A percentile compares a stretch with the other conserved stretches of the same genome.
Evolutionary conservation across 2,113 vertebrate species (phyloP).

Genomic region (Prionailurus bengalensis): DNA sequence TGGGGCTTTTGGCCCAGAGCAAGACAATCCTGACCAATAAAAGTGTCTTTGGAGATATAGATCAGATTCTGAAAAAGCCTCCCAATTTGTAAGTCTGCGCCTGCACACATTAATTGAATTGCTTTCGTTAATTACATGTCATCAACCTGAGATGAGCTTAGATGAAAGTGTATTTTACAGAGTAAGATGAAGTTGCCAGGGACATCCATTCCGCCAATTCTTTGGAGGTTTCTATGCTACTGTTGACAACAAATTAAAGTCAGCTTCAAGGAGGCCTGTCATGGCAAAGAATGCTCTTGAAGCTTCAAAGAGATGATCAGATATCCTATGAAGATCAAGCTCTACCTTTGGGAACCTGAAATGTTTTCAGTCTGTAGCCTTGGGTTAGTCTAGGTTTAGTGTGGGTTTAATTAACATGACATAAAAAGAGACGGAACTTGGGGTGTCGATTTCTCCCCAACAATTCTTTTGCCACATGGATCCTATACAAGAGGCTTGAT

Average conservation of each 20-base stretch:
- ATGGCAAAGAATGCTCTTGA: constrained; percentile 9
- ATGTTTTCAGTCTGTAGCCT: constrained; percentile 42
- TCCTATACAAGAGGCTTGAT: constrained; percentile 28
- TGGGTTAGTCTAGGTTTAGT: constrained; percentile 48
- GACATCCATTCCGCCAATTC: neutral
- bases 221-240: constrained; percentile 39
- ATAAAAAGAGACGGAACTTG: constrained; percentile 61
- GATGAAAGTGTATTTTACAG: constrained; percentile 69
- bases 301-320: constrained; percentile 61
- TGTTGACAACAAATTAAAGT: neutral
- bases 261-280: constrained; percentile 37
- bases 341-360: constrained; percentile 7
- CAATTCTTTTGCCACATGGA: constrained; percentile 1
- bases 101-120: constrained; percentile 82
- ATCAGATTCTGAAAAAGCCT: neutral
- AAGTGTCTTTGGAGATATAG: neutral
- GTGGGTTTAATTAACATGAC: constrained; percentile 1
- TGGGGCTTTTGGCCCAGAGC: neutral
- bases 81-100: neutral
- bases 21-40: neutral
- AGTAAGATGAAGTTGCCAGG: constrained; percentile 63
- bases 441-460: constrained; percentile 43
- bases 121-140: constrained; percentile 82
- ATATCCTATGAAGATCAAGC: constrained; percentile 60
- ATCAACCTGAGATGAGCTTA: constrained; percentile 68